phyloP scores from a whole-genome alignment of 1,140 invertebrate genomes.

The Campoletis sonorensis region DNA sequence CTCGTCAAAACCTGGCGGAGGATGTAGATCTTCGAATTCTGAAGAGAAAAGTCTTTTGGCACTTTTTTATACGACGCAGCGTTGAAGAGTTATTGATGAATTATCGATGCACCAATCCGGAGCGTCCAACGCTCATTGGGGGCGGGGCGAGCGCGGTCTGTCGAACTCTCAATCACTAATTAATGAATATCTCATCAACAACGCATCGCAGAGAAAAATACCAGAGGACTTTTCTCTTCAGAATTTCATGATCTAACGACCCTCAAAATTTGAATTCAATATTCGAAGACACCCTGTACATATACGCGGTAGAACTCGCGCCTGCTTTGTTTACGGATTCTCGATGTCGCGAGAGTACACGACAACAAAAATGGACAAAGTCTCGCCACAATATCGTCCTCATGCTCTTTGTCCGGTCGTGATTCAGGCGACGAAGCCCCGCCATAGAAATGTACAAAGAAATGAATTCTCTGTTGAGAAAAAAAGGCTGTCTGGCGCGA shows the following conservation, averaged over 20 bases:
- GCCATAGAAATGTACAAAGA: slow-evolving; percentile 9
- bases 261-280: no score
- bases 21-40: no score
- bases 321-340: background rate
- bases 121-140: no score
- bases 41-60: no score
- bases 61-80: no score
- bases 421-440: background rate
- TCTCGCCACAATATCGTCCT: background rate
- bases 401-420: background rate
- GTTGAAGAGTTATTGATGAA: no score
- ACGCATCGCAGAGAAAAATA: no score
- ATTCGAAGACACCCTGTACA: background rate
- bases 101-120: no score
- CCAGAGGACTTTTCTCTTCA: background rate
- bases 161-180: no score
- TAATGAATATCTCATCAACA: no score
- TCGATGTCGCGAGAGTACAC: background rate
- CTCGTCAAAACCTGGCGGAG: no score
- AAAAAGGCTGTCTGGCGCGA: background rate
- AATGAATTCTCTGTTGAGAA: background rate
- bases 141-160: no score
- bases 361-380: background rate
- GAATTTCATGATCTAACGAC: background rate
- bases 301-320: background rate